Percentiles rank a stretch among this genome's conserved stretches.
These are phyloP conservation scores for Sinosuthora webbiana DNA, from an alignment of 2,113 vertebrate species.

Conservation along the genomic window DNA sequence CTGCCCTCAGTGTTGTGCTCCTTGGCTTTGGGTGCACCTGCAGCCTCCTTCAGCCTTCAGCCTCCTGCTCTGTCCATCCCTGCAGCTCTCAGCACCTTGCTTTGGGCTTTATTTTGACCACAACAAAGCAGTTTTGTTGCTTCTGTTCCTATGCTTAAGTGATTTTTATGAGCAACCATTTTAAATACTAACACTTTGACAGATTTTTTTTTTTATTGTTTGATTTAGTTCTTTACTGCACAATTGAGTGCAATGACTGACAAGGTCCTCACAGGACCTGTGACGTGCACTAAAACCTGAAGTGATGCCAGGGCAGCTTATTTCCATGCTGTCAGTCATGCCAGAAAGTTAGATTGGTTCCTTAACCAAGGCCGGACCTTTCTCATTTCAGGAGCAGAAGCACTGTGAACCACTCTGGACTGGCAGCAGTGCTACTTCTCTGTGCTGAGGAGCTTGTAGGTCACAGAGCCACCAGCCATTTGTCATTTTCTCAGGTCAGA, in stretches of 20 bases:
- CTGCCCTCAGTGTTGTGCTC: neutral
- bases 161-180: neutral
- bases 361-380: neutral
- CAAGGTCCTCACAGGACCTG: neutral
- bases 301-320: neutral
- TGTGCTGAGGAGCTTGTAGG: neutral
- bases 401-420: neutral
- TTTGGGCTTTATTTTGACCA: neutral
- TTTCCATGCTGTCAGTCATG: neutral
- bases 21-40: neutral
- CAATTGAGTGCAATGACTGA: neutral
- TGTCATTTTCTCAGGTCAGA: neutral
- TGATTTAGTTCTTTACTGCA: neutral
- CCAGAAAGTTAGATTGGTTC: neutral
- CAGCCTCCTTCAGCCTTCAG: rapidly evolving
- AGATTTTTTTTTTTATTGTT: neutral
- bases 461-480: neutral
- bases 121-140: neutral
- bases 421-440: neutral
- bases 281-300: neutral
- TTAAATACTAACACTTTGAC: neutral
- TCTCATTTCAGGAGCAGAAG: neutral
- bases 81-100: neutral
- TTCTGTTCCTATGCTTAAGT: neutral
- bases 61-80: neutral